phyloP scores from a whole-genome alignment of 2,888 invertebrate species.

The Myopa tessellatipennis region DNA sequence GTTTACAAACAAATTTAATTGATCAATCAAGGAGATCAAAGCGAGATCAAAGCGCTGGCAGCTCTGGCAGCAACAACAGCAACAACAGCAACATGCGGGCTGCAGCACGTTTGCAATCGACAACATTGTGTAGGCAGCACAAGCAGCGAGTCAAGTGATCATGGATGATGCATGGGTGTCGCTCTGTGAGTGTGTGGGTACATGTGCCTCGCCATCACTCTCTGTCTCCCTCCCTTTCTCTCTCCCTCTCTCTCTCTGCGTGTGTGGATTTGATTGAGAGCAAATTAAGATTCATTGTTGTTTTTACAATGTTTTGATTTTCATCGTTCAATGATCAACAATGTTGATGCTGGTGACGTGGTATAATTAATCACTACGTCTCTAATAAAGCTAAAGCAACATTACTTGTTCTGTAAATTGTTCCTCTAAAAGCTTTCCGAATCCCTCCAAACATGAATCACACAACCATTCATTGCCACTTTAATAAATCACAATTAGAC shows the following conservation, averaged over 20 bases:
- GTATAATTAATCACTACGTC: too few species aligned
- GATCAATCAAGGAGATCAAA: conserved; percentile 63
- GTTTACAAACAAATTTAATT: conserved; percentile 67
- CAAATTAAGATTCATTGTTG: conserved; percentile 35
- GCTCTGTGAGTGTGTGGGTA: too few species aligned
- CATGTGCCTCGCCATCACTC: too few species aligned
- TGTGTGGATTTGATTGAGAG: background rate
- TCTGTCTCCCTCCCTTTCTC: too few species aligned
- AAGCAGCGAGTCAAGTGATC: conserved; percentile 10
- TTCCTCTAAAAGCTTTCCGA: background rate
- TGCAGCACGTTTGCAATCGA: conserved; percentile 11
- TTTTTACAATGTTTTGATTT: conserved; percentile 60
- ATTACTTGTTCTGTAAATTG: background rate
- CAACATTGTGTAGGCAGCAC: conserved; percentile 5
- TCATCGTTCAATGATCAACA: conserved; percentile 55
- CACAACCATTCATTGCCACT: conserved; percentile 1
- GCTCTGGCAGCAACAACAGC: conserved; percentile 21
- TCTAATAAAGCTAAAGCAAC: background rate
- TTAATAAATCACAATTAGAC: conserved; percentile 1
- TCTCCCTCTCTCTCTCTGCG: too few species aligned
- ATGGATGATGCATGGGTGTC: background rate
- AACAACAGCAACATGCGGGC: conserved; percentile 12
- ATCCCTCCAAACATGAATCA: background rate
- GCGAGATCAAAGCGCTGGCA: conserved; percentile 46
- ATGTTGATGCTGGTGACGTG: conserved; percentile 1